Evolutionary conservation across 1,140 invertebrate species (phyloP).

Genomic region (Brachionus rubens): DNA sequence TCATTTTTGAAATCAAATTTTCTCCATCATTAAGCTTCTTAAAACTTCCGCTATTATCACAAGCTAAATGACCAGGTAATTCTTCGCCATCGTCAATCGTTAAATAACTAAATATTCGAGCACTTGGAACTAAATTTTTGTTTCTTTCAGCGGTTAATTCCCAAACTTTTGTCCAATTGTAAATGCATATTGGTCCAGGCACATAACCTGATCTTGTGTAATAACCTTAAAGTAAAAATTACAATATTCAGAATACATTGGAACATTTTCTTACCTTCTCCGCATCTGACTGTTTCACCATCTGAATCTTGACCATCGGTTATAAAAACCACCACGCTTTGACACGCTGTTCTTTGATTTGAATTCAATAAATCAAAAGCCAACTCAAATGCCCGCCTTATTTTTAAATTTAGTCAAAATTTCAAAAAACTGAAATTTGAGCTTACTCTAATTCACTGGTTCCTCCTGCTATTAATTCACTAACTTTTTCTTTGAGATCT

Average conservation of each 20-base stretch:
- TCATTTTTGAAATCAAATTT: constrained; percentile 61
- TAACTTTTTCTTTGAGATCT: constrained; percentile 61
- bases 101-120: constrained; percentile 61
- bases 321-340: constrained; percentile 60
- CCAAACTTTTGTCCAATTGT: constrained; percentile 62
- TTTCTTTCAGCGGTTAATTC: constrained; percentile 54
- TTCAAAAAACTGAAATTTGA: neutral
- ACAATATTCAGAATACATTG: neutral
- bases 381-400: constrained; percentile 58
- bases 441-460: constrained; percentile 60
- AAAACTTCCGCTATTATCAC: constrained; percentile 54
- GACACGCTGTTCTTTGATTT: constrained; percentile 58
- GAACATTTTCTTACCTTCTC: constrained; percentile 53
- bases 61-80: constrained; percentile 57
- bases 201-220: constrained; percentile 62
- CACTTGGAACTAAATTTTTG: constrained; percentile 52
- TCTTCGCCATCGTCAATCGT: constrained; percentile 60
- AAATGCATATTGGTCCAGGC: constrained; percentile 61
- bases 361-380: constrained; percentile 57
- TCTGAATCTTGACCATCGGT: constrained; percentile 61
- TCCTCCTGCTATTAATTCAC: constrained; percentile 57
- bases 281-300: constrained; percentile 61
- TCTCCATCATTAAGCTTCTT: constrained; percentile 58
- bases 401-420: constrained; percentile 4
- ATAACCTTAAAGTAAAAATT: constrained; percentile 53